Evolutionary conservation across 2,888 invertebrate genomes (phyloP), one percentile per base, ranked within the genome.

Genomic region (Watsonalla cultraria): DNA sequence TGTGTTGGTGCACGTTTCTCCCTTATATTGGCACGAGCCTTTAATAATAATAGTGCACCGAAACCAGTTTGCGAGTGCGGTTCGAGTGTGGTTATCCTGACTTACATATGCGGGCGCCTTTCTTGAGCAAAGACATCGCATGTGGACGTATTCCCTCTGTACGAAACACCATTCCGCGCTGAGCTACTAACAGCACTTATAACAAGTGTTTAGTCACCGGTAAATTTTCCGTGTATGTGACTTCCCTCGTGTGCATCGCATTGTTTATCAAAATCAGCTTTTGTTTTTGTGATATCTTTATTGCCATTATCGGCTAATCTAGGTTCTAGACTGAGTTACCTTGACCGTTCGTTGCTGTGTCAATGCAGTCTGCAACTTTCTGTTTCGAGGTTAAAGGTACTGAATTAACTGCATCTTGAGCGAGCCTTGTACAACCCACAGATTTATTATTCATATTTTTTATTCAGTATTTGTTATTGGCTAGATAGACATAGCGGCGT

Each of bases 41-140:
- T 67, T 82, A 89, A 88, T 90, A 90, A 90, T 90, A 89, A 89
- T 90, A 89, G 86, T 88, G 86, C 84, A 87, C 85, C 74, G 64
- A 84, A 90, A 90, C 90, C 89, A 78, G 90, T 90, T 90, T 89
- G 84, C 85, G 79, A 81, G 84, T 86, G 84, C 73, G 83, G 86
- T 85, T 81, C 73, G 84, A 77, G 74, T 84, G 85, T 78, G 84
- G 85, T 87, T 84, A 85, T 88, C 86, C 88, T 80, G 86, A 75
- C 78, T 78, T 80, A 80, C 70, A 70, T 74, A 85, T 86, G 84
- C 88, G 87, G 85, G 84, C 80, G 77, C 77, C 80, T 84, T 84
- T 80, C 81, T 82, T 80, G 68, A 78, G 78, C 69, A 81, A 84
- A 80, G 80, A 78, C 58, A 76, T 73, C 65, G 69, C 70, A 74